Evolutionary conservation across 2,888 invertebrate species (phyloP).

Genomic region (Nomada hirtipes): DNA sequence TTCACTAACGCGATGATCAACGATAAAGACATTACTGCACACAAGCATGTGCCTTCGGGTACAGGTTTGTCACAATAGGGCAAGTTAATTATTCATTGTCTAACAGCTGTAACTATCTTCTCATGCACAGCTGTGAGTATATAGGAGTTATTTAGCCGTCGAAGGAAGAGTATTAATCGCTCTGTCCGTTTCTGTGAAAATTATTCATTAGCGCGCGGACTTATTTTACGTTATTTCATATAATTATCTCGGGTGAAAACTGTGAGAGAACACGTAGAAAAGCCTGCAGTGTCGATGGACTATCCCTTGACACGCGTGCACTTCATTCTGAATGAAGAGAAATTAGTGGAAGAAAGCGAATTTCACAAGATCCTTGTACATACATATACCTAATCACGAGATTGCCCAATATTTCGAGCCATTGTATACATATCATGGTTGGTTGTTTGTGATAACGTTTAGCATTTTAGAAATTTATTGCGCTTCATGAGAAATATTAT

Average conservation of each 20-base stretch:
- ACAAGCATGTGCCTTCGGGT: neutral
- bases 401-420: neutral
- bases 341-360: conserved; percentile 21
- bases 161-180: neutral
- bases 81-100: conserved; percentile 13
- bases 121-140: conserved; percentile 19
- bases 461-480: neutral
- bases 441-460: neutral
- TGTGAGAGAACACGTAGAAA: conserved; percentile 7
- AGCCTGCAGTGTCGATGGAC: neutral
- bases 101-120: conserved; percentile 43
- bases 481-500: neutral
- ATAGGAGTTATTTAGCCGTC: neutral
- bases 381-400: neutral
- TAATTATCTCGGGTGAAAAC: conserved; percentile 34
- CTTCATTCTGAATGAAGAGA: conserved; percentile 10
- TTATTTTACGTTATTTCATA: conserved; percentile 2
- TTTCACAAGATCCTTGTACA: conserved; percentile 8
- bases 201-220: conserved; percentile 17
- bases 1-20: conserved; percentile 13
- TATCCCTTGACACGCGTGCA: neutral
- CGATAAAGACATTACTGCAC: neutral
- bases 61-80: neutral
- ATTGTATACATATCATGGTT: too few relatives aligned
- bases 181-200: conserved; percentile 11